Percentiles rank a stretch among this genome's conserved stretches.
phyloP scores from a whole-genome alignment of 2,888 invertebrate species.

The Kryphioiulus occultus region DNA sequence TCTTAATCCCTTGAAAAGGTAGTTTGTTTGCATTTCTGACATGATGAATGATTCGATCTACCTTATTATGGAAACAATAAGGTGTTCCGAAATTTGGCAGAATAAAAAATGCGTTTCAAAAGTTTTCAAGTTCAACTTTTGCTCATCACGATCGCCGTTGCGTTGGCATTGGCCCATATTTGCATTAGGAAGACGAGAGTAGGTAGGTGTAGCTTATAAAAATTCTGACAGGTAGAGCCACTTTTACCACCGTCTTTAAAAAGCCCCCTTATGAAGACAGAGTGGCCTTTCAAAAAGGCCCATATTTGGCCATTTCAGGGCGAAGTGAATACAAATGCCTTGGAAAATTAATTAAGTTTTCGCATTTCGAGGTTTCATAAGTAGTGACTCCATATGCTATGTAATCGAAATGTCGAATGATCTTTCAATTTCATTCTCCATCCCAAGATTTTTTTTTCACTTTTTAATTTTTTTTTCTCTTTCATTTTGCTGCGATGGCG shows the following conservation, averaged over 20 bases:
- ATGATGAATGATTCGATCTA: slow-evolving; percentile 39
- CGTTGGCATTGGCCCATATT: slow-evolving; percentile 35
- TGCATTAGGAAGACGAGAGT: slow-evolving; percentile 13
- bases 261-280: slow-evolving; percentile 18
- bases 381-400: background rate
- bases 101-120: background rate
- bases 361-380: slow-evolving; percentile 13
- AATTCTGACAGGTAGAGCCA: slow-evolving; percentile 39
- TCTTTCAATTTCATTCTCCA: slow-evolving; percentile 43
- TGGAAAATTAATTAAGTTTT: slow-evolving; percentile 38
- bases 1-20: slow-evolving; percentile 14
- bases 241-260: background rate
- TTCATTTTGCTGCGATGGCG: slow-evolving; percentile 37
- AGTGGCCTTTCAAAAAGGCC: background rate
- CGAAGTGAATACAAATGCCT: background rate
- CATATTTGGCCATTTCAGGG: slow-evolving; percentile 27
- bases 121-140: slow-evolving; percentile 32
- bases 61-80: slow-evolving; percentile 40
- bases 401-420: slow-evolving; percentile 37
- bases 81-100: slow-evolving; percentile 30
- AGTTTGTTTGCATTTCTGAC: slow-evolving; percentile 38
- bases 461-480: slow-evolving; percentile 36
- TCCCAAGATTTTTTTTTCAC: background rate
- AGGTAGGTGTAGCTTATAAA: slow-evolving; percentile 5
- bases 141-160: background rate